phyloP scores from a whole-genome alignment of 2,888 invertebrate species.

The Amphipyra berbera region DNA sequence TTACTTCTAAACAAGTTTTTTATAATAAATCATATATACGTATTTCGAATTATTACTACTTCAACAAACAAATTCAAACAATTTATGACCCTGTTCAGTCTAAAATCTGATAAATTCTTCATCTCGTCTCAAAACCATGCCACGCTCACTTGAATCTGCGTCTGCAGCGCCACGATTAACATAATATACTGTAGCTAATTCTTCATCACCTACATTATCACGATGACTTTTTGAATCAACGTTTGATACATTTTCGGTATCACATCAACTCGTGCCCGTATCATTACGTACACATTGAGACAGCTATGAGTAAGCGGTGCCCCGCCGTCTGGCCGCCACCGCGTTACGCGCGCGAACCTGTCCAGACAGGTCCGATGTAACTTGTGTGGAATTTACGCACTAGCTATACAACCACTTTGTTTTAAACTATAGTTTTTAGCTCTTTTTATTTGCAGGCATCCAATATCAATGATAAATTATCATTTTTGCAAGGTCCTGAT shows the following conservation, averaged over 20 bases:
- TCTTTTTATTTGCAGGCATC: neutral
- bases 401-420: slow-evolving; percentile 49
- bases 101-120: neutral
- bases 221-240: slow-evolving; percentile 6
- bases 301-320: slow-evolving; percentile 73
- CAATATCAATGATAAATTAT: neutral
- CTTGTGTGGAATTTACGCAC: slow-evolving; percentile 63
- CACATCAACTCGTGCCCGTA: slow-evolving; percentile 47
- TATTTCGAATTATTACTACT: neutral
- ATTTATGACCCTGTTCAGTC: too few species aligned
- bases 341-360: slow-evolving; percentile 76
- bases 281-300: slow-evolving; percentile 60
- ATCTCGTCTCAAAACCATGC: neutral
- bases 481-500: neutral
- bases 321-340: slow-evolving; percentile 74
- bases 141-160: neutral
- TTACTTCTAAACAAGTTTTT: too few species aligned
- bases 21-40: too few species aligned
- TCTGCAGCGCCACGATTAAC: neutral
- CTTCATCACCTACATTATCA: slow-evolving; percentile 1
- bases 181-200: neutral
- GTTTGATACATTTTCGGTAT: slow-evolving; percentile 32
- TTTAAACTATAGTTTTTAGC: slow-evolving; percentile 21
- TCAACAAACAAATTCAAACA: neutral
- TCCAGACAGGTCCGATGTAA: slow-evolving; percentile 63